Evolutionary conservation across 1,140 invertebrate species (phyloP).

Genomic region (Cotesia chilonis): DNA sequence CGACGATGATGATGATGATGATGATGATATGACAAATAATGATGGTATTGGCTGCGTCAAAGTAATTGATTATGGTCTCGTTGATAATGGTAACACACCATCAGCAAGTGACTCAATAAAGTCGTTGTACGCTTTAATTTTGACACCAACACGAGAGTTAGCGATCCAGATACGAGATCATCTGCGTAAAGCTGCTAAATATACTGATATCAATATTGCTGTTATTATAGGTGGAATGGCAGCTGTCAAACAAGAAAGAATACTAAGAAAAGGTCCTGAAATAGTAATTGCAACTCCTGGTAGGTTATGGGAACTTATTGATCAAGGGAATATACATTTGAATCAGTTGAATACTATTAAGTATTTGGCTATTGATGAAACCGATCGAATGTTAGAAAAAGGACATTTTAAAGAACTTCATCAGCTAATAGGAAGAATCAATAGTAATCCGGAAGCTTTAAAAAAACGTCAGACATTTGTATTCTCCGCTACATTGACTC

Average conservation of each 20-base stretch:
- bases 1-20: too few species aligned
- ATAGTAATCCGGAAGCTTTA: conserved; percentile 71
- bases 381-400: conserved; percentile 96
- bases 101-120: conserved; percentile 51
- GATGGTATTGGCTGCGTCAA: conserved; percentile 70
- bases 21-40: conserved; percentile 1
- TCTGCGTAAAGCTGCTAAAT: conserved; percentile 81
- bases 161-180: conserved; percentile 94
- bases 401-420: conserved; percentile 95
- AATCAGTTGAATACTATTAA: conserved; percentile 75
- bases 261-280: conserved; percentile 85
- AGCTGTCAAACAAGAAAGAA: conserved; percentile 88
- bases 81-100: conserved; percentile 9
- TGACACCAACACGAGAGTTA: conserved; percentile 95
- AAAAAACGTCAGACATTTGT: conserved; percentile 89
- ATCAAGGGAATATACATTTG: conserved; percentile 80
- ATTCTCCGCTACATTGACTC: conserved; percentile 96
- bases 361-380: conserved; percentile 96
- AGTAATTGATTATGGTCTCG: conserved; percentile 70
- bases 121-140: conserved; percentile 81
- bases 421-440: conserved; percentile 82
- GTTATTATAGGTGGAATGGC: conserved; percentile 91
- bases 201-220: conserved; percentile 79
- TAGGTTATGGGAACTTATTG: conserved; percentile 91
- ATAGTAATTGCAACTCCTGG: conserved; percentile 97